Conservation (phyloP, 2,113 vertebrate genomes). For the Scatophagus argus region DNA sequence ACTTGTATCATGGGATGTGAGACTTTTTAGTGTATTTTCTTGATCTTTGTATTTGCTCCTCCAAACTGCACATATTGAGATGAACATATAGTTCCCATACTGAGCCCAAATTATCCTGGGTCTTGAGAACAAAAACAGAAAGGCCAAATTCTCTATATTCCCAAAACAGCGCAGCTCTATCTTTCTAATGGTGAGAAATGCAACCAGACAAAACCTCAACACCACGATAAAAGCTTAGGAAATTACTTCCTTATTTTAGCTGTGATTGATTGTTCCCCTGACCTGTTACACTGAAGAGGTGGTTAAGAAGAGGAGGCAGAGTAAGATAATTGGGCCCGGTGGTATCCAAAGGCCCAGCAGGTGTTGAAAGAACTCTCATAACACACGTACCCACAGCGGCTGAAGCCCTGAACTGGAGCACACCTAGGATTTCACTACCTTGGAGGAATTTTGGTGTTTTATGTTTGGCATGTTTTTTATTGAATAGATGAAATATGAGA, state of each 20-base stretch:
- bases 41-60: conserved; percentile 46
- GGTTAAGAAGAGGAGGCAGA: conserved; percentile 78
- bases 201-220: conserved; percentile 74
- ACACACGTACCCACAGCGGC: conserved; percentile 70
- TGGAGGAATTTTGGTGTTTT: conserved; percentile 75
- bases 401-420: conserved; percentile 71
- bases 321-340: conserved; percentile 82
- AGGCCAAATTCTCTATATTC: conserved; percentile 51
- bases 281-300: conserved; percentile 80
- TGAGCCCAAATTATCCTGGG: conserved; percentile 56
- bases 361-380: conserved; percentile 75
- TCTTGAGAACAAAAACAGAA: conserved; percentile 50
- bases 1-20: conserved; percentile 23
- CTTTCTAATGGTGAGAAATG: conserved; percentile 67
- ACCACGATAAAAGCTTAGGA: conserved; percentile 73
- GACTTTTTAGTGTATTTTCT: conserved; percentile 20
- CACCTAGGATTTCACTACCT: conserved; percentile 79
- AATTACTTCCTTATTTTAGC: conserved; percentile 83
- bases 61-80: conserved; percentile 36
- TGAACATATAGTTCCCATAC: conserved; percentile 52
- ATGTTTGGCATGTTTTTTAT: conserved; percentile 76
- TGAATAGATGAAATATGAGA: conserved; percentile 75
- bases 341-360: conserved; percentile 81
- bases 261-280: conserved; percentile 83
- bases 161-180: conserved; percentile 48